A percentile compares a stretch with the other conserved stretches of the same genome.
Conservation (phyloP, 2,797 vertebrate species). For the Paedocypris micromegethes region DNA sequence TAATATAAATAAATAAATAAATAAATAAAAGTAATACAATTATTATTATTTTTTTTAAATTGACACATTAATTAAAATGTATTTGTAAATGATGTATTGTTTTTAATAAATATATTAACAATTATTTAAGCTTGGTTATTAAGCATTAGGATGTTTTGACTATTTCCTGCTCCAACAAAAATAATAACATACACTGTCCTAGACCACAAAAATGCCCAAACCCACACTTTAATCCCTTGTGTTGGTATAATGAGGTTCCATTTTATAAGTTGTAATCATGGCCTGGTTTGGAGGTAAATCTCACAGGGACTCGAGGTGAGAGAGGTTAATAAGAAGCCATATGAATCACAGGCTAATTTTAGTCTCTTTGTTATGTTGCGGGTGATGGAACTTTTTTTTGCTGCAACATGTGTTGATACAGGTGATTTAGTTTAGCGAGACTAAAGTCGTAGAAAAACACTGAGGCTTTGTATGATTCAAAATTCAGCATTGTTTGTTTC, state of each 20-base stretch:
- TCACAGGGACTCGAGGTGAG: conserved; percentile 28
- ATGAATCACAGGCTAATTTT: conserved; percentile 30
- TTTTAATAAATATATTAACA: too few species aligned
- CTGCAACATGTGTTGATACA: conserved; percentile 30
- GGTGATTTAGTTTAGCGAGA: conserved; percentile 29
- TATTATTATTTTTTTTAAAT: too few species aligned
- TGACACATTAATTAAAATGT: too few species aligned
- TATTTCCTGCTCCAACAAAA: neutral
- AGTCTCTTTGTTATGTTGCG: conserved; percentile 15
- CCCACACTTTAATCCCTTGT: conserved; percentile 7
- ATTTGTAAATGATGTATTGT: too few species aligned
- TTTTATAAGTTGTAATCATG: conserved; percentile 32
- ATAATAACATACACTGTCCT: neutral
- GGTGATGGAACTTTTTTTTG: conserved; percentile 1
- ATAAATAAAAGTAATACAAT: too few species aligned
- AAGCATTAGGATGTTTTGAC: neutral
- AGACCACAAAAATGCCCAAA: conserved; percentile 36
- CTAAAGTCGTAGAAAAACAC: too few species aligned
- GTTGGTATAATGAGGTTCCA: conserved; percentile 11
- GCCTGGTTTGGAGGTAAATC: conserved; percentile 33
- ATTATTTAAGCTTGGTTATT: too few species aligned
- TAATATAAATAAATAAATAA: too few species aligned
- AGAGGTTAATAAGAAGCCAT: conserved; percentile 22
- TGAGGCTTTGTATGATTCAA: too few species aligned
- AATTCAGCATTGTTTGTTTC: too few species aligned